Evolutionary conservation across 2,113 vertebrate genomes (phyloP), one percentile per base, ranked within the genome.

Genomic region (Campylomormyrus numenius): DNA sequence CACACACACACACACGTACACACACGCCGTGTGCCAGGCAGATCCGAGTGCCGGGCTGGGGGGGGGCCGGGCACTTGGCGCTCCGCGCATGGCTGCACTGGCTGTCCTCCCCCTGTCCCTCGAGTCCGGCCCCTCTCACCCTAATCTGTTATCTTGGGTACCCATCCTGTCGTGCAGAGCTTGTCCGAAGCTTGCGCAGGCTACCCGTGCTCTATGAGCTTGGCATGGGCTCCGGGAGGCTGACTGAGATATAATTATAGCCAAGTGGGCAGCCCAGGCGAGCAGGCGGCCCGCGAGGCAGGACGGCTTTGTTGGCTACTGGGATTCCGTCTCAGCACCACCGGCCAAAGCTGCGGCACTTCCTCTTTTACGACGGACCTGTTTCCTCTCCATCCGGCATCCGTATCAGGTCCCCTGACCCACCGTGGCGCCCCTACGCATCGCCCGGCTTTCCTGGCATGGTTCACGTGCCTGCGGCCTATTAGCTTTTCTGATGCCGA

Each of bases 401-500:
- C n/a, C 85, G 6, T 17, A 15, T 31, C 24, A 19, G 27, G 85
- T 31, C 85, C 85, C 1, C n/a, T 31, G n/a, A 31, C 49, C 50
- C 27, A 87, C 5, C 21, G 9, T 9, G 42, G 1, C 2, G 13
- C 9, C 50, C 27, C 6, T 21, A 13, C 17, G 5, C 48, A 1
- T 39, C 17, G 5, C 27, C 19, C 39, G 50, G 1, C 10, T 15
- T 58, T 21, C 48, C 35, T 48, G 35, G 66, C 17, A 53, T 3
- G 24, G 46, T n/a, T n/a, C 7, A 95, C 93, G 89, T 91, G 88
- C 83, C 58, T 49, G 85, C 39, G 88, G 95, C 91, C 91, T 94
- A 98, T 98, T 98, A 98, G 97, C 98, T 97, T 98, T 92, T 98
- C 98, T 98, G 97, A 98, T 53, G 13, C 50, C 0, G 97, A 97